These are phyloP conservation scores for Gallinago media DNA, from an alignment of 2,113 vertebrate genomes.

Conservation along the genomic window DNA sequence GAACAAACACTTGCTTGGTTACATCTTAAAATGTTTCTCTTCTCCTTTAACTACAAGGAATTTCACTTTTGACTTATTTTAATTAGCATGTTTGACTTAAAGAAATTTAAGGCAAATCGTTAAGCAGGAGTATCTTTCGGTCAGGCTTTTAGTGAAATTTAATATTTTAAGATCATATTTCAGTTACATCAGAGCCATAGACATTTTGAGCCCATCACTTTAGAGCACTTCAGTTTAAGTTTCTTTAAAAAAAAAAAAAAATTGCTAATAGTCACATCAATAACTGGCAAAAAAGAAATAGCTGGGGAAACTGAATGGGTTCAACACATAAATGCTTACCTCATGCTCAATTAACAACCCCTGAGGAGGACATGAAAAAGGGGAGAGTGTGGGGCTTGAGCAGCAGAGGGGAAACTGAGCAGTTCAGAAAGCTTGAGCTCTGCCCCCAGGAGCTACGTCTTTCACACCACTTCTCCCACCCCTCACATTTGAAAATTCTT, in stretches of 20 bases:
- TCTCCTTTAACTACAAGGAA: not conserved
- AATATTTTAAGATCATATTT: not conserved
- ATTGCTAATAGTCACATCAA: not conserved
- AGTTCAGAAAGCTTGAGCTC: not conserved
- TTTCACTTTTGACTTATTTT: not conserved
- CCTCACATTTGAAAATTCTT: not conserved
- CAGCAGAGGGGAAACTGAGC: not conserved
- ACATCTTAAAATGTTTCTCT: not conserved
- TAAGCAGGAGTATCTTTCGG: not conserved
- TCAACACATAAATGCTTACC: not conserved
- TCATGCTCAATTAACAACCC: not conserved
- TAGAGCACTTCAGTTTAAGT: not conserved
- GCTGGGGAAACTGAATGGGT: not conserved
- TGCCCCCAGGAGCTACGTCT: not conserved
- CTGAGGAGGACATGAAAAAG: not conserved
- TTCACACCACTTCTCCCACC: not conserved
- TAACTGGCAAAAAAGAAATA: not conserved
- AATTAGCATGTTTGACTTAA: not conserved
- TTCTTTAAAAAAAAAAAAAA: not conserved
- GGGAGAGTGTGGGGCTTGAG: fast-evolving
- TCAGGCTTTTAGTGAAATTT: not conserved
- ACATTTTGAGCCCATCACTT: not conserved
- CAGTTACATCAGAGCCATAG: not conserved
- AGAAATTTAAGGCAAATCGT: not conserved
- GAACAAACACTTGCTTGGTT: not conserved